phyloP scores from a whole-genome alignment of 2,888 invertebrate species.

The Lycocerus yunnanus region DNA sequence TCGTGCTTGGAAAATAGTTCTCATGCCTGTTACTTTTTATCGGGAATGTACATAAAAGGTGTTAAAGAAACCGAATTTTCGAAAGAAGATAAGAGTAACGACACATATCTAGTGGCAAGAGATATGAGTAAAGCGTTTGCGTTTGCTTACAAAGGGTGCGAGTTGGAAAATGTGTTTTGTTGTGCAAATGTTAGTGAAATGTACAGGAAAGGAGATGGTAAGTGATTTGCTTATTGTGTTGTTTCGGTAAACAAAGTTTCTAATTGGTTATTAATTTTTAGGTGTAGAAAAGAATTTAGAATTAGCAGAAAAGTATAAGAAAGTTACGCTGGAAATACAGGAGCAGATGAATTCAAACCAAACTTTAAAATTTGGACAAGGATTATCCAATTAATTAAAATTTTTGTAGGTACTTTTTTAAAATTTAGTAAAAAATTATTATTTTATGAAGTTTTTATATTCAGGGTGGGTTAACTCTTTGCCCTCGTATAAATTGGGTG shows the following conservation, averaged over 20 bases:
- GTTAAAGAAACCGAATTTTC: constrained; percentile 59
- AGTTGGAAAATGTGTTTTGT: constrained; percentile 81
- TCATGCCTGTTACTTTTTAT: constrained; percentile 79
- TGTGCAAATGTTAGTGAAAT: constrained; percentile 91
- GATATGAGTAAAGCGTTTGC: constrained; percentile 80
- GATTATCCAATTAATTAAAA: constrained; percentile 39
- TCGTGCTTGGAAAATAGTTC: constrained; percentile 61
- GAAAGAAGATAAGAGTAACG: constrained; percentile 30
- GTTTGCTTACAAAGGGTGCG: constrained; percentile 79
- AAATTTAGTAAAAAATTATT: neutral
- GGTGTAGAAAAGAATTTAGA: constrained; percentile 69
- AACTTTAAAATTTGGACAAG: constrained; percentile 58
- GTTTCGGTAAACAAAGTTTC: neutral
- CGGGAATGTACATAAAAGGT: constrained; percentile 78
- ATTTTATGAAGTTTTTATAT: too few relatives aligned
- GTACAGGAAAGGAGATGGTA: constrained; percentile 83
- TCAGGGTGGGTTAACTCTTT: too few relatives aligned
- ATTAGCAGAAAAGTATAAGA: constrained; percentile 74
- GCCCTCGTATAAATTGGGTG: too few relatives aligned
- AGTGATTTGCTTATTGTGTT: neutral
- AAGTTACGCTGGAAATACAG: constrained; percentile 72
- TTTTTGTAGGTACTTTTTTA: neutral
- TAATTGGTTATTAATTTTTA: constrained; percentile 18
- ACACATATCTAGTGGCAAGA: constrained; percentile 57
- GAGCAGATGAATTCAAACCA: constrained; percentile 62